Percentiles rank a stretch among this genome's conserved stretches.
These are phyloP conservation scores for Equus quagga DNA, from an alignment of 2,113 vertebrate genomes.

Conservation along the genomic window DNA sequence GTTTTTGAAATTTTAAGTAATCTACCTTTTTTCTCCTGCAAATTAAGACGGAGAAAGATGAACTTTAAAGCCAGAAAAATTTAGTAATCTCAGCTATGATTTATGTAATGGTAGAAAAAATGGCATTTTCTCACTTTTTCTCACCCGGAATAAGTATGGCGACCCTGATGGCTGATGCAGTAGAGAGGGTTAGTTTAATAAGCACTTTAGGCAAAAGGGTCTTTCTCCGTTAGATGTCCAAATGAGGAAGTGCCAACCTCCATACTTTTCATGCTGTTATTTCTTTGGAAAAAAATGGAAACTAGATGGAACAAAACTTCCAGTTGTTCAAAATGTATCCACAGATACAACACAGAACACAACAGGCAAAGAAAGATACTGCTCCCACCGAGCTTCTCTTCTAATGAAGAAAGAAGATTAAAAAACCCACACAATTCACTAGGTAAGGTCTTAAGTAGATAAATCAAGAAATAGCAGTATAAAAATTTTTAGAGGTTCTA, in stretches of 20 bases:
- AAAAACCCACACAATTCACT: background rate
- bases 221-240: background rate
- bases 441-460: background rate
- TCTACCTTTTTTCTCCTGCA: background rate
- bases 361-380: background rate
- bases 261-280: background rate
- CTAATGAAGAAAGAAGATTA: background rate
- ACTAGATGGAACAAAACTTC: background rate
- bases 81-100: background rate
- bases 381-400: background rate
- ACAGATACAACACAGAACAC: background rate
- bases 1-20: background rate
- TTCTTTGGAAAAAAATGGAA: background rate
- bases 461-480: background rate
- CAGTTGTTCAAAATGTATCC: background rate
- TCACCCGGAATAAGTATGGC: background rate
- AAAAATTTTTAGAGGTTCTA: background rate
- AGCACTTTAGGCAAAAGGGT: background rate
- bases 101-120: background rate
- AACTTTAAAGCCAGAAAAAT: background rate
- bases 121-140: background rate
- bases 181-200: background rate
- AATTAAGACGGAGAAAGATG: background rate
- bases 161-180: background rate
- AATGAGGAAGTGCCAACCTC: background rate